Percentiles rank a stretch among this genome's conserved stretches.
Conservation (phyloP, 2,113 vertebrate genomes). For the Elanus axillaris region DNA sequence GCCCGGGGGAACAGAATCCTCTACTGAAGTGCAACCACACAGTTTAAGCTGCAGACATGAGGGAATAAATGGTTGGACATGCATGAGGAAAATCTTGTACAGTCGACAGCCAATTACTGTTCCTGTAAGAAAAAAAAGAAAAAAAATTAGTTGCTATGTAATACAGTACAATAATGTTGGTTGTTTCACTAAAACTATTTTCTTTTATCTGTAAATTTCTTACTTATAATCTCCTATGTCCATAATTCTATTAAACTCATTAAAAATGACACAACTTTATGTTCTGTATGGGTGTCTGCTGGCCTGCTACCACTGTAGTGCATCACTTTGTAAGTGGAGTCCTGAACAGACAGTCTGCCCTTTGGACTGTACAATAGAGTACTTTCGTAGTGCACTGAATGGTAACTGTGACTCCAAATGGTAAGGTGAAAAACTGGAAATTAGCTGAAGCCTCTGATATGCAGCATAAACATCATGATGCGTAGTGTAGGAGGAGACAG, state of each 20-base stretch:
- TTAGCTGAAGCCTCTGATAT: not conserved
- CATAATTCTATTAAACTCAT: not conserved
- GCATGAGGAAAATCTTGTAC: not conserved
- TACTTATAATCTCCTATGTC: not conserved
- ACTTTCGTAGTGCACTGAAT: fast-evolving
- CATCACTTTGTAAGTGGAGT: not conserved
- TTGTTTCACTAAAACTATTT: not conserved
- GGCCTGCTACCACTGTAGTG: not conserved
- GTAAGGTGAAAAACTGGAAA: not conserved
- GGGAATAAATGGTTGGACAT: not conserved
- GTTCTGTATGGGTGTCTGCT: not conserved
- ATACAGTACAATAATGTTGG: not conserved
- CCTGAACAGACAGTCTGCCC: not conserved
- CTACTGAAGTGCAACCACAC: not conserved
- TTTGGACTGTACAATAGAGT: not conserved
- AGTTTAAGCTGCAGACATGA: not conserved
- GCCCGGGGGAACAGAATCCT: not conserved
- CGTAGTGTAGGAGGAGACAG: not conserved
- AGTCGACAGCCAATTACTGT: not conserved
- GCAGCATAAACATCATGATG: not conserved
- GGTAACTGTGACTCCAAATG: not conserved
- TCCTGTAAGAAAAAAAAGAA: not conserved
- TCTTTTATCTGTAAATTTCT: not conserved
- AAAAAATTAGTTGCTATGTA: not conserved
- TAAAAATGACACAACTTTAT: not conserved